Evolutionary conservation across 92 coral and sea anemone genomes (phyloP).

Genomic region (Epizoanthus stellaris): DNA sequence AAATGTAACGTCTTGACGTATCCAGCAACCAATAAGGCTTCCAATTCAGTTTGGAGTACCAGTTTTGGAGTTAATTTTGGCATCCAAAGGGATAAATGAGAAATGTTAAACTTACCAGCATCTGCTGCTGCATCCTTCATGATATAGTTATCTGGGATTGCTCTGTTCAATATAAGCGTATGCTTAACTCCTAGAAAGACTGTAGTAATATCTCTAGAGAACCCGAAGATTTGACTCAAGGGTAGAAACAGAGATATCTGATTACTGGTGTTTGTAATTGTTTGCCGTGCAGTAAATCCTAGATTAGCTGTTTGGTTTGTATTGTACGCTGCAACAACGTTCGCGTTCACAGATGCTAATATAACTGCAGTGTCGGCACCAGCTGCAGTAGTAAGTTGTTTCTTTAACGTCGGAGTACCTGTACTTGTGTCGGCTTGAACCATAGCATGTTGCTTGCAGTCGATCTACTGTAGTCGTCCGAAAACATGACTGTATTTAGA

Average conservation of each 20-base stretch:
- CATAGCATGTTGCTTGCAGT: slow-evolving; percentile 4
- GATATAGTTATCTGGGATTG: background rate
- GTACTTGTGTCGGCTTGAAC: slow-evolving; percentile 22
- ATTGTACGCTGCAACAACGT: too few species aligned
- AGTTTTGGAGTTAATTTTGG: background rate
- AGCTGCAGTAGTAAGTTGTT: too few species aligned
- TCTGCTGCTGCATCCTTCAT: slow-evolving; percentile 2
- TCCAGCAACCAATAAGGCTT: background rate
- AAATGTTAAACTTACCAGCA: slow-evolving; percentile 21
- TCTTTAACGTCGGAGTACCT: too few species aligned
- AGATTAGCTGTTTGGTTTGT: slow-evolving; percentile 1
- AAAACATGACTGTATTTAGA: background rate
- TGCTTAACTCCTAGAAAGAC: slow-evolving; percentile 5
- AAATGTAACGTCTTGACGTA: too few species aligned
- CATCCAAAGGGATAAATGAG: background rate
- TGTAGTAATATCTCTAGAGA: background rate
- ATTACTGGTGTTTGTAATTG: background rate
- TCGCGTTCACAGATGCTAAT: too few species aligned
- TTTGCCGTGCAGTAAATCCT: slow-evolving; percentile 27
- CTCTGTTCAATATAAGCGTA: background rate
- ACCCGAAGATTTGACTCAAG: slow-evolving; percentile 7
- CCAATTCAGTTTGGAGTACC: background rate
- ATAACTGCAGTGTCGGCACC: too few species aligned
- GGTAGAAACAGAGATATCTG: slow-evolving; percentile 23
- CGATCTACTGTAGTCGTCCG: too few species aligned